Evolutionary conservation across 2,113 vertebrate species (phyloP), one percentile per base, ranked within the genome.

Genomic region (Dicentrarchus labrax): DNA sequence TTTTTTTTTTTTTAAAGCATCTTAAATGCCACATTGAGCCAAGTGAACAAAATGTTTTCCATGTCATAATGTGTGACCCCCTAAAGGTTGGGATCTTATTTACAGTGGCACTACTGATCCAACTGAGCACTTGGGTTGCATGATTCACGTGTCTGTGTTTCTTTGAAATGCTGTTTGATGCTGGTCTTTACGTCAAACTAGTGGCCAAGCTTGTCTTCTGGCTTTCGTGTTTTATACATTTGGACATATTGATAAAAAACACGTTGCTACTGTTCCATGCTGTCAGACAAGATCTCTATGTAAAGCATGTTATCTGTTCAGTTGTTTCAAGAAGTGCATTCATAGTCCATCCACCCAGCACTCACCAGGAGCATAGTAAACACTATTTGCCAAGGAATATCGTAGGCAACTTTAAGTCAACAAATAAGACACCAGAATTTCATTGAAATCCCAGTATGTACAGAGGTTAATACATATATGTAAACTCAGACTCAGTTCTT

Each of bases 81-180:
- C 13, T 19, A 19, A 65, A 51, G 39, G 71, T 48, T 80, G 65
- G 67, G 76, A 22, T 65, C 22, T 70, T 59, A 13, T 83, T 80
- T 78, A 84, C 85, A 64, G 82, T 41, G 50, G 43, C 72, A 50
- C 81, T 57, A 36, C 71, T 72, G 76, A 75, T 65, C 69, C 57
- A 60, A 38, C 39, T 8, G 69, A 85, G 84, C 77, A 72, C 75
- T 78, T 21, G 38, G 48, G 62, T 65, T 80, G 76, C 82, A 81
- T 48, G 67, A 75, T 22, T 62, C n/a, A 30, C 24, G 47, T 38
- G 75, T 75, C 41, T 38, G 53, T 13, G 59, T 51, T 51, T 67
- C n/a, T 77, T 47, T 62, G 38, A 71, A 15, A n/a, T 71, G 45
- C 54, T 56, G 50, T 80, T 50, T 61, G n/a, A 80, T 59, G 36